A percentile compares a stretch with the other conserved stretches of the same genome.
Conservation (phyloP, 2,888 invertebrate genomes). For the Calameuta idolon region DNA sequence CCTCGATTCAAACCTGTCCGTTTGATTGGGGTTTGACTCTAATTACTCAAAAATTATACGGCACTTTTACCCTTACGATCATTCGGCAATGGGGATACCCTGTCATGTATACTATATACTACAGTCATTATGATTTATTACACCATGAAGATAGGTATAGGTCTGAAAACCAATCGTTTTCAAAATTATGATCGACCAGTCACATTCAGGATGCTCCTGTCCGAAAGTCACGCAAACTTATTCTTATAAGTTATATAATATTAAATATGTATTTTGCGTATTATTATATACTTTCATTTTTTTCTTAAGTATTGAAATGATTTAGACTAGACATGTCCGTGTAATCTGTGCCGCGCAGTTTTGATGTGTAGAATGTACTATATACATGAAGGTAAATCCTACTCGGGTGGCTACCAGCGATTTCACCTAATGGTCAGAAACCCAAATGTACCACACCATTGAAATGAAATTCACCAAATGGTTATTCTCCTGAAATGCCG, state of each 20-base stretch:
- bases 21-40: constrained; percentile 51
- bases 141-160: background rate
- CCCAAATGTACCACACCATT: too few species aligned
- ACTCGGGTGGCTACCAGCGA: too few species aligned
- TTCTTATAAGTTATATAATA: background rate
- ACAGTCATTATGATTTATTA: too few species aligned
- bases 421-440: too few species aligned
- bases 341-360: too few species aligned
- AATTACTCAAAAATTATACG: constrained; percentile 61
- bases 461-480: too few species aligned
- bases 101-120: background rate
- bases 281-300: too few species aligned
- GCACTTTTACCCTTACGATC: constrained; percentile 31
- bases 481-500: too few species aligned
- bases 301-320: too few species aligned
- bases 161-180: background rate
- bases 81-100: background rate
- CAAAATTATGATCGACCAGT: background rate
- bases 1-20: constrained; percentile 36
- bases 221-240: background rate
- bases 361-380: too few species aligned
- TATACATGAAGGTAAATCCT: too few species aligned
- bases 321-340: too few species aligned
- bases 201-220: background rate
- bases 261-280: background rate